Evolutionary conservation across 1,140 invertebrate species (phyloP).

Genomic region (Drosophila nebulosa): DNA sequence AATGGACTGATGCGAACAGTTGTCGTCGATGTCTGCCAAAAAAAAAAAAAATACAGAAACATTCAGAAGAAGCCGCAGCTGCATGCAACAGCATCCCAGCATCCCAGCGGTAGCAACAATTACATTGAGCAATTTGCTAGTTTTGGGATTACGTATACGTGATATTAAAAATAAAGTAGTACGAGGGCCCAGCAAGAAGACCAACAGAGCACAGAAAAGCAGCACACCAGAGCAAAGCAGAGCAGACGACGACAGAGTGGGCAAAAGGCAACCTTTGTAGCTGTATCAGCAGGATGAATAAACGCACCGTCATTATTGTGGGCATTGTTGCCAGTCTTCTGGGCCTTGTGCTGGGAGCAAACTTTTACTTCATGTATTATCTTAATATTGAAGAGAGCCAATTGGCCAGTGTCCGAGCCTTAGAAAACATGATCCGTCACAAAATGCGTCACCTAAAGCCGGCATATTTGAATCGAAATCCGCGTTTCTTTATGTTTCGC

Average conservation of each 20-base stretch:
- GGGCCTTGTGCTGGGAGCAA: conserved; percentile 63
- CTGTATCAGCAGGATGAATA: conserved; percentile 64
- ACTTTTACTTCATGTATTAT: conserved; percentile 81
- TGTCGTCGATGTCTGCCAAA: conserved; percentile 73
- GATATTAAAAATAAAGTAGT: conserved; percentile 75
- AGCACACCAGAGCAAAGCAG: conserved; percentile 24
- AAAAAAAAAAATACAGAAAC: too few species aligned
- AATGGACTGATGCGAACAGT: conserved; percentile 78
- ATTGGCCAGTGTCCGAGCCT: conserved; percentile 60
- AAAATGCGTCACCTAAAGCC: conserved; percentile 77
- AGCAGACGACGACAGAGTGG: conserved; percentile 12
- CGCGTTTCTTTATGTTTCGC: conserved; percentile 78
- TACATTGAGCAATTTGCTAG: conserved; percentile 67
- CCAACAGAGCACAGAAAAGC: conserved; percentile 14
- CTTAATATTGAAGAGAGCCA: conserved; percentile 73
- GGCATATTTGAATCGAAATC: conserved; percentile 78
- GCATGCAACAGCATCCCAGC: conserved; percentile 42
- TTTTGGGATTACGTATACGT: conserved; percentile 49
- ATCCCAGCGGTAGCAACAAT: conserved; percentile 36
- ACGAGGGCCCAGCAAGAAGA: conserved; percentile 45
- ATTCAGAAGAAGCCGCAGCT: conserved; percentile 30
- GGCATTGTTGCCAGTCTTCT: conserved; percentile 68
- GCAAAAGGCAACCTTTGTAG: conserved; percentile 9
- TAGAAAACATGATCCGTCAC: conserved; percentile 68
- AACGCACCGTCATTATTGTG: conserved; percentile 68